Evolutionary conservation across 53 echinoderm and acorn worm genomes (phyloP).

Genomic region (Holothuria scabra): DNA sequence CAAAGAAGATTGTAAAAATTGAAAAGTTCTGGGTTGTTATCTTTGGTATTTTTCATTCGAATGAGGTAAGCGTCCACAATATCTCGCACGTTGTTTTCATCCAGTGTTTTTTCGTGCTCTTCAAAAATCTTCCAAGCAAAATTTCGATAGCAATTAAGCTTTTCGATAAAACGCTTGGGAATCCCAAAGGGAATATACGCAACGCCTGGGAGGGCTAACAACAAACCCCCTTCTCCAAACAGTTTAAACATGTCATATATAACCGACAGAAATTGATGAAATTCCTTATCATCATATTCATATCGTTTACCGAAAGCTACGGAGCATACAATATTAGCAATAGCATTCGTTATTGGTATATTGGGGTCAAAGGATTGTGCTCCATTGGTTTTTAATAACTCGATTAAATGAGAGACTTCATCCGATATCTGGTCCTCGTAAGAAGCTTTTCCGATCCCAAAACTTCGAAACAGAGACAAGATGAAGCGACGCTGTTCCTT

Average conservation of each 20-base stretch:
- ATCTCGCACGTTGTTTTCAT: conserved; percentile 25
- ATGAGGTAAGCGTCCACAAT: conserved; percentile 42
- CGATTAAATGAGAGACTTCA: conserved; percentile 56
- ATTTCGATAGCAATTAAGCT: conserved; percentile 29
- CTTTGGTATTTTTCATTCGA: conserved; percentile 20
- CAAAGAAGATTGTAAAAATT: conserved; percentile 51
- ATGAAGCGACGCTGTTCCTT: conserved; percentile 74
- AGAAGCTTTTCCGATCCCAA: conserved; percentile 71
- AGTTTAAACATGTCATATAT: conserved; percentile 58
- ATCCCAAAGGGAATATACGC: conserved; percentile 56
- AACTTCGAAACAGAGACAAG: conserved; percentile 57
- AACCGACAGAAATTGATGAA: conserved; percentile 44
- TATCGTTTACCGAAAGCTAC: conserved; percentile 59
- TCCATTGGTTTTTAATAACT: conserved; percentile 39
- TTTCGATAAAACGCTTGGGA: conserved; percentile 46
- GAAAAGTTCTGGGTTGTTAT: conserved; percentile 37
- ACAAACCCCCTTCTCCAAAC: conserved; percentile 45
- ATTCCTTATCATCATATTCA: conserved; percentile 53
- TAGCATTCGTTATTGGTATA: conserved; percentile 49
- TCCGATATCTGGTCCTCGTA: conserved; percentile 62
- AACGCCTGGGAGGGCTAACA: conserved; percentile 45
- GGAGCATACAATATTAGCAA: conserved; percentile 62
- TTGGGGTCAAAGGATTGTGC: conserved; percentile 55
- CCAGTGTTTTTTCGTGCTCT: conserved; percentile 49
- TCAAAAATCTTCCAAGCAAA: conserved; percentile 47